Percentiles rank a stretch among this genome's conserved stretches.
Conservation (phyloP, 2,797 vertebrate genomes). For the Oceanodroma leucorhoa region DNA sequence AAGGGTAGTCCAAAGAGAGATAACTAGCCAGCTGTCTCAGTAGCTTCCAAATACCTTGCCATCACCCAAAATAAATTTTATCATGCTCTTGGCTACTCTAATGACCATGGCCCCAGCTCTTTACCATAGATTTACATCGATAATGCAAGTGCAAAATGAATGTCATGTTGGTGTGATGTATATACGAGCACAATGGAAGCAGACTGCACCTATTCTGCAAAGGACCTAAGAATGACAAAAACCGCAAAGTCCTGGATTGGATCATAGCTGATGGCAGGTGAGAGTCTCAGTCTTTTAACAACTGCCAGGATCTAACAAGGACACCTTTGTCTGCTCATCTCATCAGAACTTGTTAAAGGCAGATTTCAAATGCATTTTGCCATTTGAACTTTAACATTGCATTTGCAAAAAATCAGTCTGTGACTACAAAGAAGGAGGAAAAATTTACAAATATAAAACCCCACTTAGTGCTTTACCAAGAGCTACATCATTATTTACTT, state of each 20-base stretch:
- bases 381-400: not conserved
- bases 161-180: not conserved
- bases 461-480: not conserved
- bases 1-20: conserved; percentile 30
- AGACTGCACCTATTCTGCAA: not conserved
- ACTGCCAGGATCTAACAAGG: not conserved
- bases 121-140: not conserved
- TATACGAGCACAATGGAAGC: not conserved
- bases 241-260: not conserved
- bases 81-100: not conserved
- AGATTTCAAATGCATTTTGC: not conserved
- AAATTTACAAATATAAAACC: not conserved
- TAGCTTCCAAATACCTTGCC: conserved; percentile 7
- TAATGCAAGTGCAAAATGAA: not conserved
- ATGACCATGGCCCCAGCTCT: not conserved
- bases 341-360: not conserved
- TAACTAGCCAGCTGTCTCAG: conserved; percentile 25
- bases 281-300: not conserved
- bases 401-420: not conserved
- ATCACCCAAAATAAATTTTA: conserved; percentile 12
- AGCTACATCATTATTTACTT: not conserved
- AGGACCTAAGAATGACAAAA: not conserved
- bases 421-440: not conserved
- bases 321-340: not conserved
- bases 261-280: not conserved